Conservation (phyloP, 2,797 vertebrate genomes). For the Gadopsis bispinosus region DNA sequence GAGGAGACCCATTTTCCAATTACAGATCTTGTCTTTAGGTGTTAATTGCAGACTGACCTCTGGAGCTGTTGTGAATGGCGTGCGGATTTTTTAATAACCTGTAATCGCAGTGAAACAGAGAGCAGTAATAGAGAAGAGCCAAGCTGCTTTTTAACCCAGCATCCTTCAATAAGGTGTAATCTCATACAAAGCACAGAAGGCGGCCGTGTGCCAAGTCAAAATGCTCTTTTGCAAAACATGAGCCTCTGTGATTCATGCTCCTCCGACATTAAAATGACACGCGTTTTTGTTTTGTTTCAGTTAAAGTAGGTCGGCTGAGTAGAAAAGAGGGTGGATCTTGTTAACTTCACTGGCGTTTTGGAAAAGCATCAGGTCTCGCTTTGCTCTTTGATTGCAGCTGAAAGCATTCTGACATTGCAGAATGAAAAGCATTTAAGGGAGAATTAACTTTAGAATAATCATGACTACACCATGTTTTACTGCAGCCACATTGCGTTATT, state of each 20-base stretch:
- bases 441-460: conserved; percentile 35
- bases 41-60: conserved; percentile 80
- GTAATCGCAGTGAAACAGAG: conserved; percentile 72
- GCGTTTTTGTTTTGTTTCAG: conserved; percentile 45
- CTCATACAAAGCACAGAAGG: conserved; percentile 57
- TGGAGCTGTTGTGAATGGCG: conserved; percentile 50
- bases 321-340: conserved; percentile 25
- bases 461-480: conserved; percentile 16
- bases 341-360: conserved; percentile 11
- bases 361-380: not conserved
- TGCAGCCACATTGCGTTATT: conserved; percentile 13
- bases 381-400: not conserved
- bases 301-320: conserved; percentile 49
- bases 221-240: conserved; percentile 44
- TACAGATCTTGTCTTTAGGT: conserved; percentile 76
- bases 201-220: conserved; percentile 35
- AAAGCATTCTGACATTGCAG: conserved; percentile 15
- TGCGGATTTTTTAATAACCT: conserved; percentile 70
- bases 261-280: conserved; percentile 22
- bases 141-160: conserved; percentile 55
- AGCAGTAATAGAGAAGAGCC: conserved; percentile 60
- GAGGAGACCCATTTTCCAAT: conserved; percentile 70
- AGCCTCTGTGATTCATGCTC: conserved; percentile 62
- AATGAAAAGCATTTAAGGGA: conserved; percentile 23
- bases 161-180: conserved; percentile 71